Conservation (phyloP, 2,888 invertebrate genomes). For the Brachyptera putata region DNA sequence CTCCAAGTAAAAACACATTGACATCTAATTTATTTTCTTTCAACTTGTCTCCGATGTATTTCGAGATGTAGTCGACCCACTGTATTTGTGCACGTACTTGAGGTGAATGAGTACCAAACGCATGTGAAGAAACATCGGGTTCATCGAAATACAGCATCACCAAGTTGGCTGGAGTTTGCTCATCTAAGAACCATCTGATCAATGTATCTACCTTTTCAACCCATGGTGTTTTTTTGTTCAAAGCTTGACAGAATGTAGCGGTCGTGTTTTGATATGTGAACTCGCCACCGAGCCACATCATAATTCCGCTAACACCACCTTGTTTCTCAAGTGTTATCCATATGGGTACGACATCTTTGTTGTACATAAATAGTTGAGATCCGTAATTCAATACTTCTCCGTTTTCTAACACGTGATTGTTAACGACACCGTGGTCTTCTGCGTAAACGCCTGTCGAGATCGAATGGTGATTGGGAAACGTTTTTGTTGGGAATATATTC, state of each 20-base stretch:
- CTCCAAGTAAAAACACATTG: slow-evolving; percentile 14
- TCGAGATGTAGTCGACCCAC: slow-evolving; percentile 4
- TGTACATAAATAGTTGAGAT: not conserved
- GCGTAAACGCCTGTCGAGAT: slow-evolving; percentile 2
- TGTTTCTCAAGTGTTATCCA: slow-evolving; percentile 1
- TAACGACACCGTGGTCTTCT: slow-evolving; percentile 3
- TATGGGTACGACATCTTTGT: not conserved
- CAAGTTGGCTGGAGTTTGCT: not conserved
- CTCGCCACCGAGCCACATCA: slow-evolving; percentile 15
- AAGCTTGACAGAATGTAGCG: not conserved
- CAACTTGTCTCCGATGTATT: not conserved
- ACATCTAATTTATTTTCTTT: not conserved
- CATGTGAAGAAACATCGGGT: not conserved
- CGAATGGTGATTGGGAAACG: slow-evolving; percentile 70
- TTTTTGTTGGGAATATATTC: slow-evolving; percentile 65
- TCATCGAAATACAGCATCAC: slow-evolving; percentile 12
- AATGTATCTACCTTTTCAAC: too few species aligned
- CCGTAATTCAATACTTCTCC: not conserved
- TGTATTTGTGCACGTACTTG: slow-evolving; percentile 4
- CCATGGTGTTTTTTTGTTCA: not conserved
- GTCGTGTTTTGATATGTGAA: not conserved
- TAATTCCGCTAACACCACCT: not conserved
- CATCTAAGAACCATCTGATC: too few species aligned
- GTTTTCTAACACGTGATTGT: not conserved
- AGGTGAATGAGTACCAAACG: not conserved